Percentiles rank a stretch among this genome's conserved stretches.
phyloP scores from a whole-genome alignment of 2,113 vertebrate species.

The Rhinoptilus africanus region DNA sequence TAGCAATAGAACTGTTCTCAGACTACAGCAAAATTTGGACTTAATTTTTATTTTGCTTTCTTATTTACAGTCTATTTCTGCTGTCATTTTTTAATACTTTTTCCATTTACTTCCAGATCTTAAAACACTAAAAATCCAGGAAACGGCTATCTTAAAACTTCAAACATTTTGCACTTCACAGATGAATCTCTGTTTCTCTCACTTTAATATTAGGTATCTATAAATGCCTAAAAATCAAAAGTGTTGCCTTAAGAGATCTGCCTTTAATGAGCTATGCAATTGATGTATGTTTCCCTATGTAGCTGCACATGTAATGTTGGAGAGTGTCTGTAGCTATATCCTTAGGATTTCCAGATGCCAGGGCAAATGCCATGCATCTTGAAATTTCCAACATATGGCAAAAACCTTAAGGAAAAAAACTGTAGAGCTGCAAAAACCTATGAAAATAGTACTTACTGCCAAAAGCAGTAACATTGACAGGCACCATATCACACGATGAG shows the following conservation, averaged over 20 bases:
- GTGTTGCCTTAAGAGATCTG: background rate
- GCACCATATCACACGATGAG: background rate
- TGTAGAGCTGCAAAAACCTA: background rate
- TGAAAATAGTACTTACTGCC: background rate
- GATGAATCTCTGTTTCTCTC: background rate
- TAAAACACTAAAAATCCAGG: background rate
- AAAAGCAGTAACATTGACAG: background rate
- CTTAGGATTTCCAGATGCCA: background rate
- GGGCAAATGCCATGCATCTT: background rate
- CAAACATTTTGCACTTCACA: background rate
- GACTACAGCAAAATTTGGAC: background rate
- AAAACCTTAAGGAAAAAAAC: background rate
- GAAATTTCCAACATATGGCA: background rate
- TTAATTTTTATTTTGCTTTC: background rate
- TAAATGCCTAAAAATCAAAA: background rate
- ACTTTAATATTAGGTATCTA: background rate
- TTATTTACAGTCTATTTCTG: background rate
- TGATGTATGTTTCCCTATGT: background rate
- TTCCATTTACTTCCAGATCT: background rate
- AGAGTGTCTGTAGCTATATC: background rate
- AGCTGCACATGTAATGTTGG: background rate
- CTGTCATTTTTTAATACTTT: background rate
- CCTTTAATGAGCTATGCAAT: background rate
- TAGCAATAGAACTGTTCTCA: background rate
- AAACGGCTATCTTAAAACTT: background rate